Conservation (phyloP, 2,888 invertebrate genomes). For the Acanthosepion lycidas region DNA sequence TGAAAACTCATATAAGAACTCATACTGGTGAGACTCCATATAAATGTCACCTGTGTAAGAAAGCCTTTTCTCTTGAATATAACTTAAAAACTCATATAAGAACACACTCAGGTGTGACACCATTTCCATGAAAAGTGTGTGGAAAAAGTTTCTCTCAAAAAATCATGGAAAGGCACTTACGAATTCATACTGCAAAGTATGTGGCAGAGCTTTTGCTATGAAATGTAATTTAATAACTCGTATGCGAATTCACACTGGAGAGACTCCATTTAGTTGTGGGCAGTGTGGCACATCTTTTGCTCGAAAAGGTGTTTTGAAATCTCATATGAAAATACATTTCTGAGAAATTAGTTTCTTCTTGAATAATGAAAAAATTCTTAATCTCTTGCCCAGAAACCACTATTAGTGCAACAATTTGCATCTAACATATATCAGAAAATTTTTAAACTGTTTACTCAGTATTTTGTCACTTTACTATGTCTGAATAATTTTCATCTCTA, state of each 20-base stretch:
- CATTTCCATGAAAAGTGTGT: too few relatives aligned
- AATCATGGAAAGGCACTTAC: conserved; percentile 76
- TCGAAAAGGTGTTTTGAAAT: conserved; percentile 48
- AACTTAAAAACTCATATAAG: background rate
- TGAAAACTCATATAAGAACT: conserved; percentile 35
- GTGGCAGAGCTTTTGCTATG: background rate
- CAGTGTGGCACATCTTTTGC: conserved; percentile 49
- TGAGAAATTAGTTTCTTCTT: too few relatives aligned
- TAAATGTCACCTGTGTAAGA: conserved; percentile 44
- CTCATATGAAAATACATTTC: too few relatives aligned
- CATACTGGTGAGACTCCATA: conserved; percentile 47
- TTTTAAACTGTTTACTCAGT: too few relatives aligned
- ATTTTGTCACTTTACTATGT: too few relatives aligned
- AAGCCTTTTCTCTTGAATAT: background rate
- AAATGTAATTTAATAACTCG: background rate
- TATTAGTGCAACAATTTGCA: too few relatives aligned
- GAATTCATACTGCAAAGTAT: conserved; percentile 55
- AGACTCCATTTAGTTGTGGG: conserved; percentile 49
- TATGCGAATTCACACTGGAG: conserved; percentile 36
- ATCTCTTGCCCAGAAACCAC: too few relatives aligned
- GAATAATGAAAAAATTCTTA: too few relatives aligned
- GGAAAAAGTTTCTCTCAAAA: too few relatives aligned
- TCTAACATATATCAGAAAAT: too few relatives aligned
- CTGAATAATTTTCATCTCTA: too few relatives aligned
- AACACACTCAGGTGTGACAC: background rate